These are phyloP conservation scores for Nibea coibor DNA, from an alignment of 2,113 vertebrate genomes.

Conservation along the genomic window DNA sequence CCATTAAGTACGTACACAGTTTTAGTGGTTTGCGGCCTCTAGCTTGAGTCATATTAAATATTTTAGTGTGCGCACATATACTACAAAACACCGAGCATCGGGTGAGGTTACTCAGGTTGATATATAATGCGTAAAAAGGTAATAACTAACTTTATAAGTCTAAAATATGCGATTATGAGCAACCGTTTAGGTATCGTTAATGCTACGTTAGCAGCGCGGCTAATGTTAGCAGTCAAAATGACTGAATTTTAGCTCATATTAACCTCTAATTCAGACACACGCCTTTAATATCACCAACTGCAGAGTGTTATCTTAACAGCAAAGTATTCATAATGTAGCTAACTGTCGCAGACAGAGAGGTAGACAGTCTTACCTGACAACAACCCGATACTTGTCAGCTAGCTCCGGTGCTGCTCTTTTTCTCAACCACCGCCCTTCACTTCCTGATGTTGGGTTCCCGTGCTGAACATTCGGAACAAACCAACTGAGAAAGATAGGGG, in stretches of 20 bases:
- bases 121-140: accelerated
- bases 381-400: slow-evolving; percentile 16
- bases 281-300: accelerated
- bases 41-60: not conserved
- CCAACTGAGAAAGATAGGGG: slow-evolving; percentile 60
- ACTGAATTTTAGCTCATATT: no score
- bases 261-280: no score
- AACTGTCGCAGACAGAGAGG: not conserved
- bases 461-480: slow-evolving; percentile 58
- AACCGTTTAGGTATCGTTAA: not conserved
- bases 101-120: not conserved
- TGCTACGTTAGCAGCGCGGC: no score
- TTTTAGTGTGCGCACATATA: accelerated
- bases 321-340: accelerated
- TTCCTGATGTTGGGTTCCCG: slow-evolving; percentile 79
- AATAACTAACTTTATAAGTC: accelerated
- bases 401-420: slow-evolving; percentile 38
- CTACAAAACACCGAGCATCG: not conserved
- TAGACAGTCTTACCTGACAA: slow-evolving; percentile 69
- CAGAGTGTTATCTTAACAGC: accelerated
- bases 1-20: not conserved
- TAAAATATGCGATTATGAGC: accelerated
- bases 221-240: slow-evolving; percentile 13
- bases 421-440: slow-evolving; percentile 87
- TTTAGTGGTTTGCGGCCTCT: slow-evolving; percentile 48